Evolutionary conservation across 1,140 invertebrate genomes (phyloP).

Genomic region (Bradysia coprophila): DNA sequence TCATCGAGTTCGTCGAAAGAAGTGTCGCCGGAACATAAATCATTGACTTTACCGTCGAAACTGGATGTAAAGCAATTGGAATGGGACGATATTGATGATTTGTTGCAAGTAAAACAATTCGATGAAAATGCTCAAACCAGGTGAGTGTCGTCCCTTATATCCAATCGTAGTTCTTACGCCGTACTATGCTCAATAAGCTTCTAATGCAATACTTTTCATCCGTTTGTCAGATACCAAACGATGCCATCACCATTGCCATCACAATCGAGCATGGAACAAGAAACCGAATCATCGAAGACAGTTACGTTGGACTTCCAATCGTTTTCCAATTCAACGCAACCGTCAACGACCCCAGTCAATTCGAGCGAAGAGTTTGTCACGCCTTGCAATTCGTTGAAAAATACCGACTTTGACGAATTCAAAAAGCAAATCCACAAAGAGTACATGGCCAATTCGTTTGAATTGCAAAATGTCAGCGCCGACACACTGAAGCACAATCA

Average conservation of each 20-base stretch:
- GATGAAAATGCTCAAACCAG: no score
- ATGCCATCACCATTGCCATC: conserved; percentile 46
- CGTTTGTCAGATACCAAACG: no score
- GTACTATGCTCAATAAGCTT: no score
- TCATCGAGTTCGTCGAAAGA: conserved; percentile 19
- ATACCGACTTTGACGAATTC: conserved; percentile 22
- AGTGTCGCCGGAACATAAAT: conserved; percentile 31
- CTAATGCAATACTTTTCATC: no score
- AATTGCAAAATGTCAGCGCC: conserved; percentile 20
- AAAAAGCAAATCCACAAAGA: conserved; percentile 21
- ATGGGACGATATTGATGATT: conserved; percentile 44
- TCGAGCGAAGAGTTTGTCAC: neutral
- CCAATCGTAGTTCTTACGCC: no score
- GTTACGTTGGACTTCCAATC: conserved; percentile 4
- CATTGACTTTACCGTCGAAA: conserved; percentile 40
- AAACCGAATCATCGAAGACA: conserved; percentile 11
- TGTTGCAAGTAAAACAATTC: conserved; percentile 34
- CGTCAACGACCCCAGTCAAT: conserved; percentile 10
- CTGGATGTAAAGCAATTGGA: conserved; percentile 38
- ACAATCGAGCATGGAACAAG: conserved; percentile 25
- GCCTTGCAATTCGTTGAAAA: conserved; percentile 13
- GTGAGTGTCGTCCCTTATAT: no score
- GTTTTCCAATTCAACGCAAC: conserved; percentile 7
- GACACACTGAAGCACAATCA: conserved; percentile 24
- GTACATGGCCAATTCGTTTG: conserved; percentile 20